phyloP scores from a whole-genome alignment of 2,797 vertebrate species.

The Delichon dasypus region DNA sequence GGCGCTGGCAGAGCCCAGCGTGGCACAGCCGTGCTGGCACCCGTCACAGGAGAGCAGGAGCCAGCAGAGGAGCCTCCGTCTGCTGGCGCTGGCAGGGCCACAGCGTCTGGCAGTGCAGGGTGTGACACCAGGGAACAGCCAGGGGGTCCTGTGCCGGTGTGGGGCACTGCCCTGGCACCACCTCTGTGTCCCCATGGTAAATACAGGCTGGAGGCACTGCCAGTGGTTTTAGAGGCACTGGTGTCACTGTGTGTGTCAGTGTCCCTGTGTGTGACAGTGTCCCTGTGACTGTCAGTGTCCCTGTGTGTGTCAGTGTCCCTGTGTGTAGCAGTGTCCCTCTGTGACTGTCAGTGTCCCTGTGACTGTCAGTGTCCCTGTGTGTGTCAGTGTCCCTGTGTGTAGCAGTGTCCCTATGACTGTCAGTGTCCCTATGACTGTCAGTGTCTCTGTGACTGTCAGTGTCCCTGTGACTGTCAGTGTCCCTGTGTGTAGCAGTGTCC shows the following conservation, averaged over 20 bases:
- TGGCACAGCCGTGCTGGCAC: not conserved
- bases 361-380: too few species aligned
- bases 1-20: rapidly evolving
- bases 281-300: too few species aligned
- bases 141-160: rapidly evolving
- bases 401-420: too few species aligned
- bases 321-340: too few species aligned
- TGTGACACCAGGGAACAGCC: not conserved
- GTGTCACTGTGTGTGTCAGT: not conserved
- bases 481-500: not conserved
- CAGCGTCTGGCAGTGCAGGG: rapidly evolving
- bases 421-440: too few species aligned
- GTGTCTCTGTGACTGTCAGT: too few species aligned
- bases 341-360: too few species aligned
- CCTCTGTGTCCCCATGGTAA: rapidly evolving
- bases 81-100: not conserved
- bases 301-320: too few species aligned
- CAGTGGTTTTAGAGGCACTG: rapidly evolving
- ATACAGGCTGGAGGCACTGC: rapidly evolving
- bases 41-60: not conserved
- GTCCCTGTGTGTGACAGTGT: too few species aligned
- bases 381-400: too few species aligned
- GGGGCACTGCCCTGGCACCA: not conserved
- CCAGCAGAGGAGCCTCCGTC: not conserved
- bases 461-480: not conserved